phyloP scores from a whole-genome alignment of 2,113 vertebrate genomes.

The Cryptomyrus ogoouensis region DNA sequence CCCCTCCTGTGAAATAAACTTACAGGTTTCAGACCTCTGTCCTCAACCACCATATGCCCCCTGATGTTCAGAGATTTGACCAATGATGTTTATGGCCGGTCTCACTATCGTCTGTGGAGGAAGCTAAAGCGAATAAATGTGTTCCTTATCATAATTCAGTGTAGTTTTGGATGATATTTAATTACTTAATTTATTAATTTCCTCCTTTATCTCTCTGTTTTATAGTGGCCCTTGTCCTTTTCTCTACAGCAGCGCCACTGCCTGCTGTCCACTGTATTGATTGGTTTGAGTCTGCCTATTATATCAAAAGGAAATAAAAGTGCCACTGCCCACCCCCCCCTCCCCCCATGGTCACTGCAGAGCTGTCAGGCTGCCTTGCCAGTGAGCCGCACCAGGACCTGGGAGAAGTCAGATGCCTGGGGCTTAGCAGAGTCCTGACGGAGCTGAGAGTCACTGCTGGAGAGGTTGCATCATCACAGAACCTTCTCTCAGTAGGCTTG shows the following conservation, averaged over 20 bases:
- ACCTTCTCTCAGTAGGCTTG: neutral
- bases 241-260: conserved; percentile 2
- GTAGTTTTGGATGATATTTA: conserved; percentile 58
- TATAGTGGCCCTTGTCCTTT: neutral
- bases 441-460: neutral
- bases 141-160: conserved; percentile 34
- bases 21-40: neutral
- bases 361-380: neutral
- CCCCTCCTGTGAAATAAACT: neutral
- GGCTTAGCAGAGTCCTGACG: conserved; percentile 25
- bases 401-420: conserved; percentile 30
- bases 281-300: conserved; percentile 41
- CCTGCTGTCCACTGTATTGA: neutral
- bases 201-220: conserved; percentile 27
- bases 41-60: neutral
- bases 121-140: conserved; percentile 15
- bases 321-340: conserved; percentile 18
- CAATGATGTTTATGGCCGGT: neutral
- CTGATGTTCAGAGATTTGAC: conserved; percentile 21
- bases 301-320: conserved; percentile 60
- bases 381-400: neutral
- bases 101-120: neutral
- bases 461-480: neutral
- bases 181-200: conserved; percentile 63
- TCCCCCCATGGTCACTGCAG: neutral